Base-by-base conservation (phyloP, 2,888 invertebrate genomes). In the Penaeus monodon region DNA sequence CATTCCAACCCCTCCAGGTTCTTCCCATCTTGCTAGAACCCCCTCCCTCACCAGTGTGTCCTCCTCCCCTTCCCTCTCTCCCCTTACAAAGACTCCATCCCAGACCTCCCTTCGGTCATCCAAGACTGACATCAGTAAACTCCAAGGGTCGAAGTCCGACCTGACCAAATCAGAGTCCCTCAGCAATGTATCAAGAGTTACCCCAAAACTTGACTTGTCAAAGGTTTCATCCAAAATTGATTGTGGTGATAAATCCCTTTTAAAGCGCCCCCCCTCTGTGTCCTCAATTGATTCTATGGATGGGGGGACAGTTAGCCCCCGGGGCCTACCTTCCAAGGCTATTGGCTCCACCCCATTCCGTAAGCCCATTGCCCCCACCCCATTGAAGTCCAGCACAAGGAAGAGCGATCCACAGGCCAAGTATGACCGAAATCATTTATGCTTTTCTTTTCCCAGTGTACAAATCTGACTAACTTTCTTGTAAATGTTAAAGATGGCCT, bases 31-130 rank as follows among this genome's bases (percentile, higher is more conserved):
- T 64, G 65, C 84, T 70, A 80, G 86, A 73, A 83, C 88, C 27
- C 83, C 88, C 14, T 88, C 85, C 80, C 88, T 88, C 83, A 81
- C 88, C 78, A 88, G 80, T 85, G 80, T 88, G 24, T 78, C 85
- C 44, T 83, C 64, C 38, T 76, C 86, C 44, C 84, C 87, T 14
- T 84, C 77, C 65, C 66, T 66, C 44, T 65, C 85, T 33, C 65
- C 81, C 38, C 80, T 85, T 24, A 63, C 38, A 33, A 89, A 87
- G 70, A 89, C 89, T 24, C 86, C 89, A 17, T 84, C 86, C 22
- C 89, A 89, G 63, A 86, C 85, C 66, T 88, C 88, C 20, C 81
- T 79, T 63, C 68, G 78, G 66, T 77, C 70, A 27, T 79, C 85
- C 22, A 84, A 87, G 38, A 63, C 84, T 27, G 83, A 84, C 76